Base-by-base conservation (phyloP, 2,888 invertebrate species). In the Patella pellucida region DNA sequence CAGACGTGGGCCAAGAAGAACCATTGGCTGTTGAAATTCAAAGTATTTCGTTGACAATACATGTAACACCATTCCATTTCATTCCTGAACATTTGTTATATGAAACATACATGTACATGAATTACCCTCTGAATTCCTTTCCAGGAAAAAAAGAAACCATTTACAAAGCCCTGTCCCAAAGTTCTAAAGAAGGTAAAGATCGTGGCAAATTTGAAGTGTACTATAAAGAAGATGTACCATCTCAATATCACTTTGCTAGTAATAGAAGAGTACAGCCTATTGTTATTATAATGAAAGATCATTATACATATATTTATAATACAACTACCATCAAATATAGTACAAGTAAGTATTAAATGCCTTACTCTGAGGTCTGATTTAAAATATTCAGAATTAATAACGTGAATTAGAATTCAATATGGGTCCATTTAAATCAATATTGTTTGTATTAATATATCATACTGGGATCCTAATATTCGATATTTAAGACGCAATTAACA, bases 211-310 rank as follows among this genome's bases (percentile, higher is more conserved):
- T 88, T 31, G 79, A 81, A 52, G 90, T 90, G 5, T 91, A 89
- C 78, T 81, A 77, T 71, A 89, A 85, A 74, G 81, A 86, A 67
- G 86, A 89, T n/a, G 86, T 91, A 31, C 90, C 91, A 12, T 79
- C 72, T 4, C 75, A 87, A 11, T 90, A 81, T 75, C 90, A 91
- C 76, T 91, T 88, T 79, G 83, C 76, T 19, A 73, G 88, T 69
- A 89, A 89, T 78, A 78, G 84, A n/a, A 81, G 91, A 41, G 88
- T 91, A 19, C 80, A 81, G 71, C 85, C 87, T 1, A 84, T 91
- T 23, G 50, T 91, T 16, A 56, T 88, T 7, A 82, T 85, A 9
- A 84, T 90, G 11, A 85, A 88, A 54, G 86, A 87, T 56, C 88
- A 83, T 52, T 88, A 83, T 75, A 82, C 84, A 70, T 70, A 85